These are phyloP conservation scores for Speoplatyrhinus poulsoni DNA, from an alignment of 2,113 vertebrate genomes.

Conservation along the genomic window DNA sequence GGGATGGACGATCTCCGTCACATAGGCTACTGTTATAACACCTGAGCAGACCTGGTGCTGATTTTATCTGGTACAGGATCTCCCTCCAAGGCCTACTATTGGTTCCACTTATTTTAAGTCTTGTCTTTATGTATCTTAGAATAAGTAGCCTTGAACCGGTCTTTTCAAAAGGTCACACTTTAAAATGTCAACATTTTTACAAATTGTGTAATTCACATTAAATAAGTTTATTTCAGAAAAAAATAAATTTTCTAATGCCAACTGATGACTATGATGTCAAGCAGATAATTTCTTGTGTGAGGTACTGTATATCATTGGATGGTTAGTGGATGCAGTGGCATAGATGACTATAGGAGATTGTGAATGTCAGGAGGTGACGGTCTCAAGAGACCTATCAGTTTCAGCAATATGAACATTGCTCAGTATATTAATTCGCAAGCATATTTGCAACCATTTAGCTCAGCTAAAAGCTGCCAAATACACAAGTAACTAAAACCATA, in stretches of 20 bases:
- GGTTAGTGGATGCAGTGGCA: too few relatives aligned
- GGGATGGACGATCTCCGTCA: too few relatives aligned
- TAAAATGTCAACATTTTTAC: neutral
- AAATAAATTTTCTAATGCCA: neutral
- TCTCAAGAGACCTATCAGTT: conserved; percentile 16
- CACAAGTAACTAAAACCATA: conserved; percentile 34
- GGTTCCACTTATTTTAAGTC: too few relatives aligned
- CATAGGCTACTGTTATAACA: too few relatives aligned
- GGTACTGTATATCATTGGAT: too few relatives aligned
- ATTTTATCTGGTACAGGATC: too few relatives aligned
- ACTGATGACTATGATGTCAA: neutral
- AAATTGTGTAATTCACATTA: neutral
- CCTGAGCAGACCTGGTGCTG: too few relatives aligned
- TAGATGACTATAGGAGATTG: neutral
- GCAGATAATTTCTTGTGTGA: neutral
- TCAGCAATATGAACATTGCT: conserved; percentile 62
- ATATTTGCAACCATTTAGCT: conserved; percentile 61
- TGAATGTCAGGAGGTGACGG: neutral
- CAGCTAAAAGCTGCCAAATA: conserved; percentile 64
- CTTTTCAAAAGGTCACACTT: too few relatives aligned
- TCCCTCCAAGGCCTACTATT: too few relatives aligned
- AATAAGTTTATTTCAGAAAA: neutral
- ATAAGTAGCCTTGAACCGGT: too few relatives aligned
- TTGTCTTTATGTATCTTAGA: too few relatives aligned
- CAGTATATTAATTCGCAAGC: conserved; percentile 66